A percentile compares a stretch with the other conserved stretches of the same genome.
These are phyloP conservation scores for Apteryx owenii DNA, from an alignment of 2,113 vertebrate species.

Conservation along the genomic window DNA sequence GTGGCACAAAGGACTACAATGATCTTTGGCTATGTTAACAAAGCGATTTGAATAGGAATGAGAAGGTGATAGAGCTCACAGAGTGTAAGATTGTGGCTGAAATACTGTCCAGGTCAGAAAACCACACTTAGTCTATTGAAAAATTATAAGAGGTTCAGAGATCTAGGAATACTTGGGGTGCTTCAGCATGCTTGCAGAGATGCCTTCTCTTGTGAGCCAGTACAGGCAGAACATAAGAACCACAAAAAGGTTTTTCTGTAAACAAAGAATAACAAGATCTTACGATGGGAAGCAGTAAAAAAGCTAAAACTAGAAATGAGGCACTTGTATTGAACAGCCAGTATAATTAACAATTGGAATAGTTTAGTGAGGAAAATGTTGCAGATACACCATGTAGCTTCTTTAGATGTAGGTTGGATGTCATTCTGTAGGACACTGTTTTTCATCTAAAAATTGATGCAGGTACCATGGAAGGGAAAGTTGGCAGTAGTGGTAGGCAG, in stretches of 20 bases:
- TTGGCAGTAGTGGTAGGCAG: not conserved
- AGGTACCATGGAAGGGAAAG: not conserved
- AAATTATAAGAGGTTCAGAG: not conserved
- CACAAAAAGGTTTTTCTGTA: conserved; percentile 12
- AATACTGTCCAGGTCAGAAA: not conserved
- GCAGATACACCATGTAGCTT: fast-evolving
- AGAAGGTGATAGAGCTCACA: not conserved
- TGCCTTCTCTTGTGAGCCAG: not conserved
- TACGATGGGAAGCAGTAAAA: not conserved
- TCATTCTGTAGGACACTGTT: not conserved
- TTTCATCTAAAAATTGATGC: not conserved
- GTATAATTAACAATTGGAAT: not conserved
- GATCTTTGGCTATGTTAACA: not conserved
- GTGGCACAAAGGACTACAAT: not conserved
- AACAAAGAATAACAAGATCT: not conserved
- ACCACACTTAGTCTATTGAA: not conserved
- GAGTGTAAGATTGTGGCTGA: not conserved
- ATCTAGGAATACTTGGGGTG: not conserved
- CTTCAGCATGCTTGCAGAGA: fast-evolving
- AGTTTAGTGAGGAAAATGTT: not conserved
- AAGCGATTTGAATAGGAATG: not conserved
- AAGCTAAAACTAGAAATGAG: conserved; percentile 10
- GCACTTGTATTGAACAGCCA: not conserved
- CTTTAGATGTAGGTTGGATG: not conserved
- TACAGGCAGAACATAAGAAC: not conserved